Percentiles rank a stretch among this genome's conserved stretches.
Conservation (phyloP, 2,888 invertebrate species). For the Dusona sp. region DNA sequence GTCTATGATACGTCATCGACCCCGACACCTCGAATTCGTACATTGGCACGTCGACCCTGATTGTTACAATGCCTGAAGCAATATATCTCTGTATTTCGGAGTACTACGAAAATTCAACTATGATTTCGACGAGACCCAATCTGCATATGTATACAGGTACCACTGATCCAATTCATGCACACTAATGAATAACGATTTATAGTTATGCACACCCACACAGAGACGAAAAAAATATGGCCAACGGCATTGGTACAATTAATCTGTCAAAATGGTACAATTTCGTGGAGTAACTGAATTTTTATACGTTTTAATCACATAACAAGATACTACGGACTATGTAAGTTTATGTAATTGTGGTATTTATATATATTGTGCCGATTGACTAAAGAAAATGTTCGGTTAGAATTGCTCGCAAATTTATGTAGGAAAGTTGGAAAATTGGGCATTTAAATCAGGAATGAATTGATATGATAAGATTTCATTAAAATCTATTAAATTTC, state of each 20-base stretch:
- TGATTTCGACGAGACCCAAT: slow-evolving; percentile 16
- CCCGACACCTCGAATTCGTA: slow-evolving; percentile 65
- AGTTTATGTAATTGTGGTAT: neutral
- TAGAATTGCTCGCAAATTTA: too few relatives aligned
- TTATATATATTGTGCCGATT: neutral
- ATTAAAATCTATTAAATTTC: too few relatives aligned
- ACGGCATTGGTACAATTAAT: neutral
- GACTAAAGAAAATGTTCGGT: neutral
- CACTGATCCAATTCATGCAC: neutral
- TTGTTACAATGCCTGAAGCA: slow-evolving; percentile 53
- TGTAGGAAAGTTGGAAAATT: too few relatives aligned
- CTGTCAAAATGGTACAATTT: neutral
- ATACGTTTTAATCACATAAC: neutral
- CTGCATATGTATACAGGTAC: neutral
- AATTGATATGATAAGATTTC: too few relatives aligned
- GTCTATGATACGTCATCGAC: slow-evolving; percentile 61
- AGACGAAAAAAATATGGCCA: neutral
- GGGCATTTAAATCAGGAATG: too few relatives aligned
- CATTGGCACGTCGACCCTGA: slow-evolving; percentile 69
- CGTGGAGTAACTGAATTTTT: neutral
- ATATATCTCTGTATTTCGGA: slow-evolving; percentile 26
- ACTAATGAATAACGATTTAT: neutral
- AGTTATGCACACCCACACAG: neutral
- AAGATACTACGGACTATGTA: neutral
- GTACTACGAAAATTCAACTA: slow-evolving; percentile 32